phyloP scores from a whole-genome alignment of 2,888 invertebrate species.

The Steinernema scapterisci region DNA sequence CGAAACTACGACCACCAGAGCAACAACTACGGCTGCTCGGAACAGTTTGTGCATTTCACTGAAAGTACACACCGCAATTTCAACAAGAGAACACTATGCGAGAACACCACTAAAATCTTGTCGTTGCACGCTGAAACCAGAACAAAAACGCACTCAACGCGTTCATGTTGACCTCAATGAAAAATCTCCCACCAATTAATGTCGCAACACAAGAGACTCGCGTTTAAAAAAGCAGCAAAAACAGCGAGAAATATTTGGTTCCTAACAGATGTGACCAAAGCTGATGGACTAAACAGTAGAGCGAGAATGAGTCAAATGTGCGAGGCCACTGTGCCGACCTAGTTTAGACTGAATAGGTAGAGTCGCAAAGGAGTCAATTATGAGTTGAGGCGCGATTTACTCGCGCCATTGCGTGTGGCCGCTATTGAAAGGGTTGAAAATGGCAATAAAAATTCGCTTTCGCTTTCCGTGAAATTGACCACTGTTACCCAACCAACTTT shows the following conservation, averaged over 20 bases:
- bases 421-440: neutral
- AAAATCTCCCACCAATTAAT: neutral
- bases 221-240: neutral
- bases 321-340: neutral
- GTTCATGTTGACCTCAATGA: neutral
- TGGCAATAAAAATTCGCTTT: neutral
- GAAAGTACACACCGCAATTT: neutral
- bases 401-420: neutral
- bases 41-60: conserved; percentile 28
- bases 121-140: neutral
- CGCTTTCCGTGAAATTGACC: neutral
- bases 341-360: neutral
- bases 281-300: neutral
- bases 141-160: neutral
- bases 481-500: neutral
- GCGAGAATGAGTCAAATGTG: neutral
- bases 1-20: conserved; percentile 23
- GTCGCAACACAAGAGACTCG: neutral
- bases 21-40: neutral
- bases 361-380: conserved; percentile 18
- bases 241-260: neutral
- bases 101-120: neutral
- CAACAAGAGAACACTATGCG: neutral
- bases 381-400: neutral
- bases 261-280: neutral